Conservation (phyloP, 2,797 vertebrate genomes). For the Pangasius macronema region DNA sequence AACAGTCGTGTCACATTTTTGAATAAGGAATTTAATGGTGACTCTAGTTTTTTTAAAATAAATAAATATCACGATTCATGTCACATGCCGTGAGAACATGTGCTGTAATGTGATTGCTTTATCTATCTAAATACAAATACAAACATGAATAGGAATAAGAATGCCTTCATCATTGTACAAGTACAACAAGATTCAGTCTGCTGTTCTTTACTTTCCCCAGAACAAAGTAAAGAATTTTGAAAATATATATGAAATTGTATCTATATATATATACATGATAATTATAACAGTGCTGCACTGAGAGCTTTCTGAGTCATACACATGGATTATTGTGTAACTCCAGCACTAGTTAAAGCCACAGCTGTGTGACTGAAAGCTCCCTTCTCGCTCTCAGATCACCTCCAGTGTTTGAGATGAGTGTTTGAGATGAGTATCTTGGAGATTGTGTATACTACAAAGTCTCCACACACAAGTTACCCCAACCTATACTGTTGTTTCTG, state of each 20-base stretch:
- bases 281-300: neutral
- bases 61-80: neutral
- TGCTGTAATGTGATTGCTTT: neutral
- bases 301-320: neutral
- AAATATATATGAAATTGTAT: neutral
- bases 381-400: neutral
- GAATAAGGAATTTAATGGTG: neutral
- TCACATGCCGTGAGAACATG: neutral
- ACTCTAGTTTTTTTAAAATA: too few species aligned
- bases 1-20: too few species aligned
- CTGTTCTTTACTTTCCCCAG: neutral
- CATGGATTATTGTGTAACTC: constrained; percentile 3
- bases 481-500: neutral
- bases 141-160: neutral
- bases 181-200: neutral
- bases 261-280: neutral
- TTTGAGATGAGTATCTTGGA: constrained; percentile 3
- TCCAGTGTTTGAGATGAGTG: constrained; percentile 6
- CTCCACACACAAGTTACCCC: neutral
- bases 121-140: neutral
- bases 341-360: constrained; percentile 5
- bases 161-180: neutral
- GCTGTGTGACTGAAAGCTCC: neutral
- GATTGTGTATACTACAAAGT: neutral
- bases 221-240: neutral